Conservation (phyloP, 2,888 invertebrate genomes). For the Tenthredo notha region DNA sequence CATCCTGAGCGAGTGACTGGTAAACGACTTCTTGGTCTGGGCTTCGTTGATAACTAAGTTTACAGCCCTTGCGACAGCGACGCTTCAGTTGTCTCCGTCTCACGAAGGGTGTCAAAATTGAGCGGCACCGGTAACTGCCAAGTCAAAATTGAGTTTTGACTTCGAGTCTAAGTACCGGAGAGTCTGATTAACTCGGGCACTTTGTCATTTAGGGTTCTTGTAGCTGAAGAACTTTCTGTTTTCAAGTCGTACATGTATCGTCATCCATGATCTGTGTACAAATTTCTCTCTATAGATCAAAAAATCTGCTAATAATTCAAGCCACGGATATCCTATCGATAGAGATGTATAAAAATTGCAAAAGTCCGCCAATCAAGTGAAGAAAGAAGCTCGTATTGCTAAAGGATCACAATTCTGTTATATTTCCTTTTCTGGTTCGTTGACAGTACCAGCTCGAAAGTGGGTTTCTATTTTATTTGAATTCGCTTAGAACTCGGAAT, state of each 20-base stretch:
- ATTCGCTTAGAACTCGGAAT: slow-evolving; percentile 42
- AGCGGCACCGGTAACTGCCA: slow-evolving; percentile 58
- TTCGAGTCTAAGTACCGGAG: slow-evolving; percentile 73
- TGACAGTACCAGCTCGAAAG: not conserved
- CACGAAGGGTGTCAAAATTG: slow-evolving; percentile 76
- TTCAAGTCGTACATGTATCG: slow-evolving; percentile 57
- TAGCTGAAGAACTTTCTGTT: slow-evolving; percentile 66
- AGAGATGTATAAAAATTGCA: not conserved
- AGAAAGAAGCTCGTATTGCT: not conserved
- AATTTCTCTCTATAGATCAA: not conserved
- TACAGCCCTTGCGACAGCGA: slow-evolving; percentile 60
- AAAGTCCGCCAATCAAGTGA: not conserved
- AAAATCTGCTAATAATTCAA: not conserved
- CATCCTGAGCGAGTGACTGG: slow-evolving; percentile 47
- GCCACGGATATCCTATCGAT: not conserved
- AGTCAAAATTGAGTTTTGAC: slow-evolving; percentile 77
- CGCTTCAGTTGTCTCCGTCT: slow-evolving; percentile 64
- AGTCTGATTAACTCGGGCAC: slow-evolving; percentile 73
- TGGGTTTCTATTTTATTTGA: slow-evolving; percentile 8
- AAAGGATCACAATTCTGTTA: not conserved
- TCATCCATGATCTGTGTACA: not conserved
- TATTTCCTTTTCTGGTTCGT: slow-evolving; percentile 63
- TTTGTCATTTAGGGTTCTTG: slow-evolving; percentile 22
- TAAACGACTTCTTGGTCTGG: slow-evolving; percentile 48
- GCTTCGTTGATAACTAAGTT: slow-evolving; percentile 74